A percentile compares a stretch with the other conserved stretches of the same genome.
phyloP scores from a whole-genome alignment of 2,113 vertebrate species.

The Onychostoma macrolepis region DNA sequence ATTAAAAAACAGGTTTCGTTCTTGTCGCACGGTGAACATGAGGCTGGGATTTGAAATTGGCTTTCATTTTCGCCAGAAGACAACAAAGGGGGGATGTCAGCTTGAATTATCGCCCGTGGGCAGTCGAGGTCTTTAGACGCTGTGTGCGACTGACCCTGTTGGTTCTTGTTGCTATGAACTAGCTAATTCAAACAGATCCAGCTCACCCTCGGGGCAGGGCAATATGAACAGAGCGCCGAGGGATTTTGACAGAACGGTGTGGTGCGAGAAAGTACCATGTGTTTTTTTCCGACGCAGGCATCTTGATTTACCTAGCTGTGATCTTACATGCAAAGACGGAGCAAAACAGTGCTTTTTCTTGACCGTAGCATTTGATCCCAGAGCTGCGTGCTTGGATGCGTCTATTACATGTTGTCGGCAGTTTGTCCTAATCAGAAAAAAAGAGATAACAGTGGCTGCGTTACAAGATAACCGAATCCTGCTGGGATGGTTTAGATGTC shows the following conservation, averaged over 20 bases:
- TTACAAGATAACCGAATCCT: constrained; percentile 9
- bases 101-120: constrained; percentile 52
- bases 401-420: constrained; percentile 5
- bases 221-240: constrained; percentile 34
- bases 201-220: constrained; percentile 19
- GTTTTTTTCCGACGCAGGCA: neutral
- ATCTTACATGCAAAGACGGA: neutral
- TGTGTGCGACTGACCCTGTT: constrained; percentile 43
- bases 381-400: neutral
- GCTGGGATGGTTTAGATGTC: constrained; percentile 22
- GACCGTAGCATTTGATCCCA: neutral
- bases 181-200: constrained; percentile 56
- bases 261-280: neutral
- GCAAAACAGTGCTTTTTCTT: neutral
- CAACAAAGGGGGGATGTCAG: constrained; percentile 36
- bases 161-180: constrained; percentile 59
- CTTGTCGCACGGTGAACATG: neutral
- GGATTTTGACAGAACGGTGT: constrained; percentile 30
- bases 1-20: constrained; percentile 1
- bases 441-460: neutral
- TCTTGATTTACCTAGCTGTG: neutral
- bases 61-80: constrained; percentile 25
- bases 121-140: constrained; percentile 56
- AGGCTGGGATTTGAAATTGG: constrained; percentile 23
- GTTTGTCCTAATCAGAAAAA: constrained; percentile 29